These are phyloP conservation scores for Galago senegalensis DNA, from an alignment of 2,797 vertebrate species.

Conservation along the genomic window DNA sequence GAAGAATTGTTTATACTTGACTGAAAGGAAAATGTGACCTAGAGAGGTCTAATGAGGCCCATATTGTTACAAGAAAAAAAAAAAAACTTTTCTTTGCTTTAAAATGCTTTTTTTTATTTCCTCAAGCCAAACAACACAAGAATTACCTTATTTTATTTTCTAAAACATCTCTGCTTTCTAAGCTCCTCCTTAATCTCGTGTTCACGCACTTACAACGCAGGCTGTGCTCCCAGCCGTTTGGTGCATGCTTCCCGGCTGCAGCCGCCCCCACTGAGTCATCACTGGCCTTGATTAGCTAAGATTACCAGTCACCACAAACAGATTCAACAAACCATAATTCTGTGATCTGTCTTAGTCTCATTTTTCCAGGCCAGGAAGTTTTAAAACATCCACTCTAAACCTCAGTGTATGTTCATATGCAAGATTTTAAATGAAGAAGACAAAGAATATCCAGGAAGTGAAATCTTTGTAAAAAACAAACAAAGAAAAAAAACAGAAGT, in stretches of 20 bases:
- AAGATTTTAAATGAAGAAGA: neutral
- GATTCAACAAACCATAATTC: neutral
- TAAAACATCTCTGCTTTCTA: neutral
- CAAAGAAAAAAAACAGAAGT: neutral
- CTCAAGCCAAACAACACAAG: neutral
- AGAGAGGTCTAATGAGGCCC: neutral
- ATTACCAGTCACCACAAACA: neutral
- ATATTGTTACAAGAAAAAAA: neutral
- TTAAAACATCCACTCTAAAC: neutral
- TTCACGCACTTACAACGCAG: neutral
- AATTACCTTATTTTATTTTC: neutral
- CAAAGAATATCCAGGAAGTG: neutral
- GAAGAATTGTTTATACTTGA: neutral
- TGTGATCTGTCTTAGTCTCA: neutral
- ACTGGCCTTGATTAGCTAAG: neutral
- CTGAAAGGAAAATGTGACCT: neutral
- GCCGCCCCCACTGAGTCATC: too few species aligned
- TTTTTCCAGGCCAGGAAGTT: neutral
- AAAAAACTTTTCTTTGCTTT: neutral
- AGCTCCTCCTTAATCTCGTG: neutral
- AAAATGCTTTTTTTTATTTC: conserved; percentile 31
- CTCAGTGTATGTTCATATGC: neutral
- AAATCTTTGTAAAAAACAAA: neutral
- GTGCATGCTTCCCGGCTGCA: neutral
- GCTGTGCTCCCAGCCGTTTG: too few species aligned